Conservation (phyloP, 2,888 invertebrate genomes). For the Epinotia bilunana region DNA sequence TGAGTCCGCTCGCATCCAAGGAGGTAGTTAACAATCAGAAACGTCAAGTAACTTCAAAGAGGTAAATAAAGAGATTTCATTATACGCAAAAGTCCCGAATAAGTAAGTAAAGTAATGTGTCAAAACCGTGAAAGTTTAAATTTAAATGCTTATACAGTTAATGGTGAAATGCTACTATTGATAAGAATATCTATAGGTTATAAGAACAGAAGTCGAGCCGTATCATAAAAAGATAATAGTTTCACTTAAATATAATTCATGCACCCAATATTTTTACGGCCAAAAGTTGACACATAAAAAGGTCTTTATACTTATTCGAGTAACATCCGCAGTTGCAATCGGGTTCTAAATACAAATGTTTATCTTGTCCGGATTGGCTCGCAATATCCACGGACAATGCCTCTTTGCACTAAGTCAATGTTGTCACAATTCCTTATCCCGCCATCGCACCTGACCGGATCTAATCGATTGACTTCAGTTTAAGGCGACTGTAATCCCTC, state of each 20-base stretch:
- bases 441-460: conserved; percentile 54
- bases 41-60: too few species aligned
- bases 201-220: not conserved
- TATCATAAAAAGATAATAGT: not conserved
- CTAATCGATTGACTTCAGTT: conserved; percentile 49
- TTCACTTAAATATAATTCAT: not conserved
- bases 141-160: too few species aligned
- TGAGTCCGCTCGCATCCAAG: not conserved
- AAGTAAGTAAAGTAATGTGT: too few species aligned
- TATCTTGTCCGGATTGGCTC: conserved; percentile 14
- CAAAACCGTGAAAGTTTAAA: too few species aligned
- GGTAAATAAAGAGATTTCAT: too few species aligned
- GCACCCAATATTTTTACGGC: not conserved
- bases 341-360: conserved; percentile 28
- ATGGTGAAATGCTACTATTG: too few species aligned
- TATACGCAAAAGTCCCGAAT: too few species aligned
- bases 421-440: conserved; percentile 58
- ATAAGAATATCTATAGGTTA: too few species aligned
- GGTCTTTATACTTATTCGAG: not conserved
- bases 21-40: not conserved
- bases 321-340: conserved; percentile 25
- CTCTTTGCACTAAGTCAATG: conserved; percentile 55
- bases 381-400: conserved; percentile 12
- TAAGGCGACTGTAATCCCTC: too few species aligned
- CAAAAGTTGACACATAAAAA: not conserved